These are phyloP conservation scores for Gracilinanus agilis DNA, from an alignment of 2,113 vertebrate species.

Conservation along the genomic window DNA sequence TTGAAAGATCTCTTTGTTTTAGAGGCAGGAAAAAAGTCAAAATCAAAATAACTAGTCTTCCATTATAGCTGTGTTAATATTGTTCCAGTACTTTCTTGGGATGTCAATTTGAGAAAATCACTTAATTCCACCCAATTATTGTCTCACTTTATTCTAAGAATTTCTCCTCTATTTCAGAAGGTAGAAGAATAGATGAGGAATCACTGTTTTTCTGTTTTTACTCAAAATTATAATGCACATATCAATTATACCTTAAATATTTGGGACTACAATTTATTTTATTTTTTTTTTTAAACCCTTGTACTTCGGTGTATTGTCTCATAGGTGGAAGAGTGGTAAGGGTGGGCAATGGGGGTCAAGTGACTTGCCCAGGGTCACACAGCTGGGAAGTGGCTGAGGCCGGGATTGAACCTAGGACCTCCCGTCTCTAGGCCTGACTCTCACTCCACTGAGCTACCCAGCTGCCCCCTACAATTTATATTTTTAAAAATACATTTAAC, in stretches of 20 bases:
- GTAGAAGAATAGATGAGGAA: neutral
- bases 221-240: neutral
- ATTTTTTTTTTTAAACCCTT: too few species aligned
- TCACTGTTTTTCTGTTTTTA: neutral
- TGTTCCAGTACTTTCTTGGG: conserved; percentile 10
- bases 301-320: too few species aligned
- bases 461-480: too few species aligned
- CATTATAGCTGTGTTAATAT: neutral
- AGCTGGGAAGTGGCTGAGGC: too few species aligned
- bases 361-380: too few species aligned
- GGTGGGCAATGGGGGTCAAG: too few species aligned
- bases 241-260: neutral
- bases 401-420: too few species aligned
- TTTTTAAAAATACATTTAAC: neutral
- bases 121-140: conserved; percentile 1
- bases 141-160: neutral
- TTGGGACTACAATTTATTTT: too few species aligned
- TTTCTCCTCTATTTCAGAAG: conserved; percentile 41
- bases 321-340: too few species aligned
- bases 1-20: conserved; percentile 10
- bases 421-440: too few species aligned
- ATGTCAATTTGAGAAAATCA: neutral
- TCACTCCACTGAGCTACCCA: too few species aligned
- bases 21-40: neutral
- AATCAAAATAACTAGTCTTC: conserved; percentile 18